Evolutionary conservation across 2,888 invertebrate genomes (phyloP).

Genomic region (Amphiduros pacificus): DNA sequence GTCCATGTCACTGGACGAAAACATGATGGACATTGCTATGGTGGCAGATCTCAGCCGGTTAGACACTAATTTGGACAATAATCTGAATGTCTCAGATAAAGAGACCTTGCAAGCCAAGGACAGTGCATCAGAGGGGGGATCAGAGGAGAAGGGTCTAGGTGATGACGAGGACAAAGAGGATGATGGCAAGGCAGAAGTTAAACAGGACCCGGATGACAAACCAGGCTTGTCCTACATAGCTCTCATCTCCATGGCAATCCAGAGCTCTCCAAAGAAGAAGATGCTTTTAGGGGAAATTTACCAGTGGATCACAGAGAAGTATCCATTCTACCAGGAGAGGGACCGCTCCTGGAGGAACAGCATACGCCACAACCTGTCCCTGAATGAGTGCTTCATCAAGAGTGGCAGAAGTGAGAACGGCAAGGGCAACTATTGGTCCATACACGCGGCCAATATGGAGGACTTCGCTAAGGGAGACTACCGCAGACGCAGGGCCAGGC

Average conservation of each 20-base stretch:
- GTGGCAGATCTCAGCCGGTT: no score
- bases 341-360: slow-evolving; percentile 56
- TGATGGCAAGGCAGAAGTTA: no score
- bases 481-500: slow-evolving; percentile 88
- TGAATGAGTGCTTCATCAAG: slow-evolving; percentile 57
- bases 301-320: slow-evolving; percentile 51
- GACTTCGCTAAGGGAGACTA: slow-evolving; percentile 97
- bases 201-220: slow-evolving; percentile 32
- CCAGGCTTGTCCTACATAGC: slow-evolving; percentile 53
- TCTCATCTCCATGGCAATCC: slow-evolving; percentile 55
- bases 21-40: no score
- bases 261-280: slow-evolving; percentile 45
- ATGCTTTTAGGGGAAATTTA: slow-evolving; percentile 55
- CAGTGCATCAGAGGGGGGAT: no score
- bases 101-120: no score
- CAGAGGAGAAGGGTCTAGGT: no score
- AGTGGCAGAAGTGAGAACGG: slow-evolving; percentile 70
- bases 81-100: no score
- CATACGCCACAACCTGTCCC: slow-evolving; percentile 54
- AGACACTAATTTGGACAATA: no score
- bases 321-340: slow-evolving; percentile 43
- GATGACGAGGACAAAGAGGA: no score
- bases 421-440: slow-evolving; percentile 98
- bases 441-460: slow-evolving; percentile 94
- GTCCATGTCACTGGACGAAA: no score